Conservation (phyloP, 2,888 invertebrate species). For the Macropis europaea region DNA sequence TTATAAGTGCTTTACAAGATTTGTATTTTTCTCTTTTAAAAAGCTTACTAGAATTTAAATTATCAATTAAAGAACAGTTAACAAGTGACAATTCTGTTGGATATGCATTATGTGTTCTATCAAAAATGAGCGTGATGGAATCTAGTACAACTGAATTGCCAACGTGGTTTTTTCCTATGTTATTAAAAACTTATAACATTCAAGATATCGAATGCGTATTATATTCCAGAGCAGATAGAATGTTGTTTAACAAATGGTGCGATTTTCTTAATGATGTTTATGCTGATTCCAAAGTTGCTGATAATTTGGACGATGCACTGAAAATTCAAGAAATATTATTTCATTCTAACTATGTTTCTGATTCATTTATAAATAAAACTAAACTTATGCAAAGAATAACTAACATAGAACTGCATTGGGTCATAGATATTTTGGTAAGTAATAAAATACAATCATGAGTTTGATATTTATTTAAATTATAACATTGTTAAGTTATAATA, state of each 20-base stretch:
- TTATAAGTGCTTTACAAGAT: constrained; percentile 66
- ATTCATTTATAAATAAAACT: constrained; percentile 58
- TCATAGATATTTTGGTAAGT: constrained; percentile 73
- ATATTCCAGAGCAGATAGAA: constrained; percentile 68
- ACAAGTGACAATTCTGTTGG: constrained; percentile 36
- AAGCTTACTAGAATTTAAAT: constrained; percentile 49
- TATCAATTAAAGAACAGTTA: constrained; percentile 3
- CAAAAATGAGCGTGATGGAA: constrained; percentile 68
- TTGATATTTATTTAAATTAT: background rate
- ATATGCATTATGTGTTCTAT: constrained; percentile 69
- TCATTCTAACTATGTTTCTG: constrained; percentile 35
- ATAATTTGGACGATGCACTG: constrained; percentile 52
- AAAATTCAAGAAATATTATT: constrained; percentile 67
- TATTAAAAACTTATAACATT: constrained; percentile 59
- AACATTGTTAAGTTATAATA: too few relatives aligned
- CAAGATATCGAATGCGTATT: constrained; percentile 68
- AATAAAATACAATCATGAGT: background rate
- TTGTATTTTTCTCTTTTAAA: constrained; percentile 65
- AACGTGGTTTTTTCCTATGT: constrained; percentile 65
- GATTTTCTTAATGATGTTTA: constrained; percentile 63
- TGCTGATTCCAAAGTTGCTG: constrained; percentile 45
- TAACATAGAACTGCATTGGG: constrained; percentile 69
- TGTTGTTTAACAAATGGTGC: constrained; percentile 70
- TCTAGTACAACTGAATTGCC: constrained; percentile 63
- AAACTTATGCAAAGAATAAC: constrained; percentile 69